Evolutionary conservation across 2,113 vertebrate genomes (phyloP).

Genomic region (Xiphias gladius): DNA sequence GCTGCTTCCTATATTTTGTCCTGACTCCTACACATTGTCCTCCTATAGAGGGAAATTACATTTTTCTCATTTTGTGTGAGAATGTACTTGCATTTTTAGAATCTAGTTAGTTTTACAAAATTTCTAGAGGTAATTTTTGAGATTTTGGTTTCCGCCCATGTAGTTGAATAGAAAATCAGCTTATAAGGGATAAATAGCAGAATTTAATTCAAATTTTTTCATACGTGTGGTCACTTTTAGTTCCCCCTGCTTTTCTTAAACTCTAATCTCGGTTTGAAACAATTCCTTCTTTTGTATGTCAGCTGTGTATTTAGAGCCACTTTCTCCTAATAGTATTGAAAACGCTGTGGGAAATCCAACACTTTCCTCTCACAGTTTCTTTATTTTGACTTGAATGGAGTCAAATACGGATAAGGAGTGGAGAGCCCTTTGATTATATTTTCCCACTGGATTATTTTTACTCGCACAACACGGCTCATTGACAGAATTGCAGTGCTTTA

Average conservation of each 20-base stretch:
- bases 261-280: neutral
- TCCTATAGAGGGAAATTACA: neutral
- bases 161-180: neutral
- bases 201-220: neutral
- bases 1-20: conserved; percentile 18
- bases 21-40: neutral
- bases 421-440: conserved; percentile 65
- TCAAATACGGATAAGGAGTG: conserved; percentile 38
- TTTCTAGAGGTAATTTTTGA: neutral
- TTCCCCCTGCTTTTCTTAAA: neutral
- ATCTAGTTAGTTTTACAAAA: no score
- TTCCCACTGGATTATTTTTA: conserved; percentile 74
- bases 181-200: neutral
- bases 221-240: neutral
- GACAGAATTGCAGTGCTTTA: conserved; percentile 70
- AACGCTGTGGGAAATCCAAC: conserved; percentile 32
- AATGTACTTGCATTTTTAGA: neutral
- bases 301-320: neutral
- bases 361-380: conserved; percentile 7
- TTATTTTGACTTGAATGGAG: conserved; percentile 54
- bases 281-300: conserved; percentile 1
- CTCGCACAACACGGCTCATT: conserved; percentile 71
- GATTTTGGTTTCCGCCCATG: neutral
- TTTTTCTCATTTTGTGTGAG: neutral
- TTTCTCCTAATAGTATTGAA: neutral